These are phyloP conservation scores for Cryptoleucopteryx plumbea DNA, from an alignment of 2,113 vertebrate species.

Conservation along the genomic window DNA sequence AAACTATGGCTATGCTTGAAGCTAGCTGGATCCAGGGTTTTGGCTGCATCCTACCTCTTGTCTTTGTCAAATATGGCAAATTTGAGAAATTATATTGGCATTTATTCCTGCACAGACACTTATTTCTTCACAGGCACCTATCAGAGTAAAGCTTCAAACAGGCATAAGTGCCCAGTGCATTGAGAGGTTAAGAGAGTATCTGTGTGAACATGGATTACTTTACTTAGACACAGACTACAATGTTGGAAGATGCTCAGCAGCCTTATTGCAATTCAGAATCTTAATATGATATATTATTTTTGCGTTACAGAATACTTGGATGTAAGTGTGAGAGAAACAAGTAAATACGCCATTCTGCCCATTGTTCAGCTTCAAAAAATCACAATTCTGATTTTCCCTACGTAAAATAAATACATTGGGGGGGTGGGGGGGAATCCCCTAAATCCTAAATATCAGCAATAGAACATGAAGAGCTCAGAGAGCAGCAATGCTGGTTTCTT, in stretches of 20 bases:
- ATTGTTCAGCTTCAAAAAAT: neutral
- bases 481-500: neutral
- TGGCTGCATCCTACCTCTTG: neutral
- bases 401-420: neutral
- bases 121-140: neutral
- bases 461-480: neutral
- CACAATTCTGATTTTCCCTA: neutral
- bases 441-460: neutral
- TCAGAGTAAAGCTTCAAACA: neutral
- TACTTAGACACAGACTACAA: neutral
- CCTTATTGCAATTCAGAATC: neutral
- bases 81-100: neutral
- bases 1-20: neutral
- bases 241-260: neutral
- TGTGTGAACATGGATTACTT: neutral
- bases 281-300: neutral
- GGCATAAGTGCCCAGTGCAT: neutral
- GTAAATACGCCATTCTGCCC: neutral
- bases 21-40: neutral
- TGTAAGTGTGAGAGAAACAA: neutral
- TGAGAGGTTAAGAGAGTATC: neutral
- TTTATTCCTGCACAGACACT: neutral
- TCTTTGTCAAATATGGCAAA: neutral
- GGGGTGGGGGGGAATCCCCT: rapidly evolving
- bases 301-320: neutral